Evolutionary conservation across 2,113 vertebrate species (phyloP), one percentile per base, ranked within the genome.

Genomic region (Stomatorhinus ivindoensis): DNA sequence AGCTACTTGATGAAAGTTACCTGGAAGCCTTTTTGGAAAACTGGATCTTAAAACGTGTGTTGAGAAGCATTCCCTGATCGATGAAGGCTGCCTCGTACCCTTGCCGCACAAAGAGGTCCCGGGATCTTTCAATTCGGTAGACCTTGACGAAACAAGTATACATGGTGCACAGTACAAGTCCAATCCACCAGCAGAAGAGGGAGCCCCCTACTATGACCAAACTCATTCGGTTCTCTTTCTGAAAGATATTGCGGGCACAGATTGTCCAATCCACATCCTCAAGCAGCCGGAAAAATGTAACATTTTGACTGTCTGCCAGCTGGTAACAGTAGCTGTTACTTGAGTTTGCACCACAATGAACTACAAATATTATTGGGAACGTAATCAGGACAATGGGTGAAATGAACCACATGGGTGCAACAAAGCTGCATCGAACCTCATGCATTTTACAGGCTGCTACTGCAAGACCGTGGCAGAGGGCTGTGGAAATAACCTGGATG

Each of bases 361-460:
- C 9, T 5, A 55, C 19, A 44, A 93, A 84, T 0, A 92, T 92
- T 61, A 89, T 1, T 17, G 95, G 6, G 15, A 93, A 86, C 27
- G 94, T 48, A 3, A 89, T 90, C 89, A 95, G 55, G 27, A 94
- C 92, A 11, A 84, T 88, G 39, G 94, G 84, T 31, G 93, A 94
- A 4, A 95, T 92, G 89, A 95, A 17, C 90, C 94, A 94, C 88
- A 95, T 55, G 58, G 95, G 95, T 24, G 94, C 1, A 0, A 94
- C 87, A 89, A 96, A 96, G 91, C 95, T 92, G 0, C 92, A 91
- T 0, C 93, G 91, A 87, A 96, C 9, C 15, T 92, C 92, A 3
- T 95, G 95, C 94, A 96, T 96, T 92, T 96, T 96, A 44, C 95
- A 96, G 31, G 94, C 94, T 2, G 89, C 91, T 15, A 95, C 82